A percentile compares a stretch with the other conserved stretches of the same genome.
These are phyloP conservation scores for Ploceus nigricollis DNA, from an alignment of 2,113 vertebrate species.

Conservation along the genomic window DNA sequence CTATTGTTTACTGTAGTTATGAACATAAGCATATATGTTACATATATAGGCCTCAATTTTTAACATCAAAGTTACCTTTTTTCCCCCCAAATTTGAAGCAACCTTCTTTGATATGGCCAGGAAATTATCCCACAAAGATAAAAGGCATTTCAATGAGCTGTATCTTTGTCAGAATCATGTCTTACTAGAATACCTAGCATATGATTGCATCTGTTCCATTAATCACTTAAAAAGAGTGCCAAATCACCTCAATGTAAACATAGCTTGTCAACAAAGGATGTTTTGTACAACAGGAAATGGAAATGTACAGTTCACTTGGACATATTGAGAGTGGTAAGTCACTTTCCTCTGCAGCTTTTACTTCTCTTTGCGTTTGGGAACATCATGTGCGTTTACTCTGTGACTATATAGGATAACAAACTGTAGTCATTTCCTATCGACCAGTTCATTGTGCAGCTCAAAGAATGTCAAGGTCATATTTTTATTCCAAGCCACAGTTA, in stretches of 20 bases:
- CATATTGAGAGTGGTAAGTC: not conserved
- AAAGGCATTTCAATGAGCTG: not conserved
- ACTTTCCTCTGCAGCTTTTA: not conserved
- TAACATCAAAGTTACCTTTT: not conserved
- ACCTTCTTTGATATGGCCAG: not conserved
- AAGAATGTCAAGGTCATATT: slow-evolving; percentile 36
- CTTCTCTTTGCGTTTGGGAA: not conserved
- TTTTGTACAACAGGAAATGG: not conserved
- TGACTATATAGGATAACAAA: not conserved
- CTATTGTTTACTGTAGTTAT: not conserved
- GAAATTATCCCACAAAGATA: not conserved
- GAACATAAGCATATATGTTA: not conserved
- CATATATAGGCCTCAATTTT: not conserved
- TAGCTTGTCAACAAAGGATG: not conserved
- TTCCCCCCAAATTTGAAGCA: not conserved
- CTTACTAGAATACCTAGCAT: not conserved
- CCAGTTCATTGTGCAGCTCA: not conserved
- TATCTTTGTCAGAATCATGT: not conserved
- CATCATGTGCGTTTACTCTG: not conserved
- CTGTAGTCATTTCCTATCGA: not conserved
- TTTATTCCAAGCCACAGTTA: not conserved
- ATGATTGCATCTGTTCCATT: not conserved
- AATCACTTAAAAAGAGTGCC: not conserved
- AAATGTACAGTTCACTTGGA: not conserved
- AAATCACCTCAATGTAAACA: not conserved